A percentile compares a stretch with the other conserved stretches of the same genome.
Evolutionary conservation across 2,888 invertebrate species (phyloP).

Genomic region (Gortyna flavago): DNA sequence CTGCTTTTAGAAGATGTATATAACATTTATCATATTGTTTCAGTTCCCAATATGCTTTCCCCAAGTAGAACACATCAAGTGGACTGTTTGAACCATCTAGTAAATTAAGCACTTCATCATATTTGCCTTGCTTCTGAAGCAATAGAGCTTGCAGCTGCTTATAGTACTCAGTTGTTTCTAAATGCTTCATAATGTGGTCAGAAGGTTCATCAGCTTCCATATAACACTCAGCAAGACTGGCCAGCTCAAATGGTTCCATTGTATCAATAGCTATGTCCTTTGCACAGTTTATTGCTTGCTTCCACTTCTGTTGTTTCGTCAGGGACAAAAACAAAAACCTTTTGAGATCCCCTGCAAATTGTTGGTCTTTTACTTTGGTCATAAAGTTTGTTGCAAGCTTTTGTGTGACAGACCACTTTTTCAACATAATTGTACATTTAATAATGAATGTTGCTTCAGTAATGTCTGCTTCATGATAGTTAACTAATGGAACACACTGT

Average conservation of each 20-base stretch:
- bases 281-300: slow-evolving; percentile 83
- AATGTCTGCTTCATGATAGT: slow-evolving; percentile 81
- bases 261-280: slow-evolving; percentile 75
- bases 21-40: slow-evolving; percentile 91
- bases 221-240: slow-evolving; percentile 80
- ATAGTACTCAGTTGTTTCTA: slow-evolving; percentile 76
- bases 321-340: slow-evolving; percentile 80
- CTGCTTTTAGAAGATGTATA: slow-evolving; percentile 92
- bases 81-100: slow-evolving; percentile 86
- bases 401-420: slow-evolving; percentile 84
- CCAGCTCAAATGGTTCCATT: slow-evolving; percentile 76
- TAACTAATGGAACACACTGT: slow-evolving; percentile 83
- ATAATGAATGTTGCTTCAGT: slow-evolving; percentile 83
- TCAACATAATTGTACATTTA: slow-evolving; percentile 82
- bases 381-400: slow-evolving; percentile 84
- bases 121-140: slow-evolving; percentile 86
- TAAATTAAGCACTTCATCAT: slow-evolving; percentile 89
- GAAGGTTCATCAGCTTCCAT: slow-evolving; percentile 79
- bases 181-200: slow-evolving; percentile 74
- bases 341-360: slow-evolving; percentile 74
- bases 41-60: slow-evolving; percentile 90
- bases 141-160: slow-evolving; percentile 87
- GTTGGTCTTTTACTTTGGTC: slow-evolving; percentile 78
- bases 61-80: slow-evolving; percentile 90
- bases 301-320: slow-evolving; percentile 87